Conservation (phyloP, 1,140 invertebrate species). For the Drosophila guanche region DNA sequence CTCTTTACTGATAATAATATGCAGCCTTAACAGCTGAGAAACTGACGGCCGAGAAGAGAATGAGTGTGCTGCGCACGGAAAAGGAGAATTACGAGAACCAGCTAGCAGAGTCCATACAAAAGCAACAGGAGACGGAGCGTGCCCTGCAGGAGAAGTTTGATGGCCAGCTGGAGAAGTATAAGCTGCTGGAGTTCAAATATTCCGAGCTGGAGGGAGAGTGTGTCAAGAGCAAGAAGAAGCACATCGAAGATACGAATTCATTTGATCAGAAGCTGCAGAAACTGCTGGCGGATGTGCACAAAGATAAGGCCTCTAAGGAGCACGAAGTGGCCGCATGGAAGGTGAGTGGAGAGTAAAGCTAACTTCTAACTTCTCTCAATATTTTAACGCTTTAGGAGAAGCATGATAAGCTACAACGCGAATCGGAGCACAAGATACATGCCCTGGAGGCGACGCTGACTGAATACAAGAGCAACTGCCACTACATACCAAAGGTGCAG, state of each 20-base stretch:
- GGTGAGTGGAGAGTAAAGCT: constrained; percentile 34
- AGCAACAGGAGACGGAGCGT: constrained; percentile 82
- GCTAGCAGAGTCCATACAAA: constrained; percentile 82
- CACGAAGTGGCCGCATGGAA: constrained; percentile 68
- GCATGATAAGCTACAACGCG: constrained; percentile 48
- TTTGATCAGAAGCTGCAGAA: constrained; percentile 66
- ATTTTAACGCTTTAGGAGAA: constrained; percentile 52
- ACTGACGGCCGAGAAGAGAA: constrained; percentile 83
- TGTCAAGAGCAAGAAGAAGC: constrained; percentile 62
- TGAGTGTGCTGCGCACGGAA: constrained; percentile 58
- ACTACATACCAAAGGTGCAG: constrained; percentile 55
- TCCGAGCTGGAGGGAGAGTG: constrained; percentile 64
- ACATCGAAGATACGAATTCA: constrained; percentile 63
- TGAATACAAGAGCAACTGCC: constrained; percentile 65
- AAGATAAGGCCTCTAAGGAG: constrained; percentile 60
- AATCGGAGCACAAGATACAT: constrained; percentile 58
- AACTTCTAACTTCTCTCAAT: neutral
- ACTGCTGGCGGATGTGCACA: constrained; percentile 60
- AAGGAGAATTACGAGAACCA: constrained; percentile 78
- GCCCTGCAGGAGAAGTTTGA: constrained; percentile 82
- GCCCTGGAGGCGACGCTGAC: constrained; percentile 45
- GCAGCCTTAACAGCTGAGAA: constrained; percentile 82
- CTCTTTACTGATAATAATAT: constrained; percentile 1
- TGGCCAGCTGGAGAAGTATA: constrained; percentile 84
- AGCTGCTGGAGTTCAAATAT: constrained; percentile 80